These are phyloP conservation scores for Hemicentrotus pulcherrimus DNA, from an alignment of 35 echinoderm and acorn worm species.

Conservation along the genomic window DNA sequence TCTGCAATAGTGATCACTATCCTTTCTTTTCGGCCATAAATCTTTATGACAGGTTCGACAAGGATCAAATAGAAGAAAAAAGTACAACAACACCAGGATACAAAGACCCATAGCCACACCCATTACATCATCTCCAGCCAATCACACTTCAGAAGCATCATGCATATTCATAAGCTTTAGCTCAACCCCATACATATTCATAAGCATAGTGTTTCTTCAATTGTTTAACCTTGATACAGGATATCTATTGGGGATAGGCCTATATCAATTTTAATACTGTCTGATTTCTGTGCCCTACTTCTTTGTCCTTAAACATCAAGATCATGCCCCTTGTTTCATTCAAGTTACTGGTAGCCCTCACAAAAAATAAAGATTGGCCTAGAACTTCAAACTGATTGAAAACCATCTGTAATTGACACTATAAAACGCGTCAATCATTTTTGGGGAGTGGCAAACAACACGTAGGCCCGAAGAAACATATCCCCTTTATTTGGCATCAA, in stretches of 20 bases:
- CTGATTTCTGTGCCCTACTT: too few species aligned
- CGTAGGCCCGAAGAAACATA: neutral
- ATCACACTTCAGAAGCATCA: neutral
- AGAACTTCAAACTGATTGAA: constrained; percentile 12
- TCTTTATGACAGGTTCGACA: neutral
- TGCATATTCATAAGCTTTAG: neutral
- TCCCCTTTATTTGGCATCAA: neutral
- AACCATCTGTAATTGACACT: neutral
- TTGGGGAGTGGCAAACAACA: neutral
- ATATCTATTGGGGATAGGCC: too few species aligned
- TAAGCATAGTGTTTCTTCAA: too few species aligned
- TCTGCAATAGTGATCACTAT: neutral
- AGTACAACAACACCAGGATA: neutral
- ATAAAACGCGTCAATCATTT: neutral
- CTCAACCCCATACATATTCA: neutral
- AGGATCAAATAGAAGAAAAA: neutral
- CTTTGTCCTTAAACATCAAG: too few species aligned
- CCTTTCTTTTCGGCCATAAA: neutral
- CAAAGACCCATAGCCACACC: neutral
- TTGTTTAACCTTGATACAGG: too few species aligned
- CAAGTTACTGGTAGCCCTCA: neutral
- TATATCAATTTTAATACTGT: too few species aligned
- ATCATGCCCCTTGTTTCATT: too few species aligned
- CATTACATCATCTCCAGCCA: constrained; percentile 35
- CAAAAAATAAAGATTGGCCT: neutral